These are phyloP conservation scores for Probosciger aterrimus DNA, from an alignment of 2,113 vertebrate genomes.

Conservation along the genomic window DNA sequence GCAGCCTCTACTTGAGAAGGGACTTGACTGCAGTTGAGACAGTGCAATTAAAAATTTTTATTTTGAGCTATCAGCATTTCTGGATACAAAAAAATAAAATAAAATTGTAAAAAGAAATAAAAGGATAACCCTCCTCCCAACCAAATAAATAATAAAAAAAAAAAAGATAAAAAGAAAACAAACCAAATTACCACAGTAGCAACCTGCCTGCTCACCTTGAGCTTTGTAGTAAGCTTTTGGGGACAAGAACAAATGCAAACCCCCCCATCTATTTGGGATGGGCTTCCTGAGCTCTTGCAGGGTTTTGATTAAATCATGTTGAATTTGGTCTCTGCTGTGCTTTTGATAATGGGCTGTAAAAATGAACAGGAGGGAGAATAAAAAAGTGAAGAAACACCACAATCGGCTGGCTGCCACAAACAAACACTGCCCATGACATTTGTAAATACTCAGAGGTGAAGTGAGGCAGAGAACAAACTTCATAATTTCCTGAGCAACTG, in stretches of 20 bases:
- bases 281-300: neutral
- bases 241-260: neutral
- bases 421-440: neutral
- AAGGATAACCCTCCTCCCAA: neutral
- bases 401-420: neutral
- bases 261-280: neutral
- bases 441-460: neutral
- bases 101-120: accelerated
- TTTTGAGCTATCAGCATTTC: neutral
- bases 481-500: neutral
- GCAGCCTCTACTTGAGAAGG: neutral
- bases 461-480: neutral
- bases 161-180: neutral
- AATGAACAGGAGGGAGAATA: neutral
- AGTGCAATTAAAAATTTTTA: neutral
- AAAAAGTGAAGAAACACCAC: neutral
- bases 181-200: neutral
- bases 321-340: neutral
- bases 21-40: neutral
- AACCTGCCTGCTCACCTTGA: neutral
- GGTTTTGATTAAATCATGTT: neutral
- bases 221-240: neutral
- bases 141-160: too few species aligned
- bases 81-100: neutral
- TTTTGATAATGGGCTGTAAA: neutral